Evolutionary conservation across 2,113 vertebrate genomes (phyloP), one percentile per base, ranked within the genome.

Genomic region (Mandrillus leucophaeus): DNA sequence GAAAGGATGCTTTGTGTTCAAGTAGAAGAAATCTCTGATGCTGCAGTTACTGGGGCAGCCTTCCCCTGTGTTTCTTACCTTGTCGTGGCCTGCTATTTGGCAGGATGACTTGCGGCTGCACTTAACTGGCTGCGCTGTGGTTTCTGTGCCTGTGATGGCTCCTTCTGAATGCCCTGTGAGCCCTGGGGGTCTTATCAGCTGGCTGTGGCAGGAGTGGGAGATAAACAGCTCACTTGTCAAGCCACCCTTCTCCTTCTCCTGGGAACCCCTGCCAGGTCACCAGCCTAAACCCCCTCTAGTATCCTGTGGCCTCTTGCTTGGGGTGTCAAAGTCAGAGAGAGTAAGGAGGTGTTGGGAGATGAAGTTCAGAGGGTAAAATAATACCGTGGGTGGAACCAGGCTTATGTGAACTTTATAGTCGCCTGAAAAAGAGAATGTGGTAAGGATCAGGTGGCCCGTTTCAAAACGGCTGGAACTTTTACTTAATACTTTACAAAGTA

Each of bases 1-100:
- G 40, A 96, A 98, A 96, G 66, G 95, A 68, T 55, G 73, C 93
- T 88, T 96, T 97, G 92, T 97, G 87, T 92, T n/a, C 12, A 30
- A 10, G 64, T 50, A 66, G 55, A 76, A 82, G 70, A 76, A 78
- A 66, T 38, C n/a, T 23, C 2, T 0, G 5, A 20, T 4, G 17
- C 52, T 12, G 9, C 25, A 11, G 30, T 73, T 23, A 22, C 68
- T 48, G 52, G 30, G 14, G 52, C n/a, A 4, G 89, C 22, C 78
- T 17, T 79, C 45, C 73, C 14, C 61, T 45, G 27, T 20, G 38
- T 85, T n/a, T 85, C 75, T 80, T 38, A 22, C 93, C 55, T 55
- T 9, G 16, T 43, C 18, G 30, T 30, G 0, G 66, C 30, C 13
- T 64, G 20, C 48, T 79, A 7, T 64, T 52, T 79, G 50, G 50